Percentiles rank a stretch among this genome's conserved stretches.
Evolutionary conservation across 2,888 invertebrate genomes (phyloP).

Genomic region (Mythimna pallens): DNA sequence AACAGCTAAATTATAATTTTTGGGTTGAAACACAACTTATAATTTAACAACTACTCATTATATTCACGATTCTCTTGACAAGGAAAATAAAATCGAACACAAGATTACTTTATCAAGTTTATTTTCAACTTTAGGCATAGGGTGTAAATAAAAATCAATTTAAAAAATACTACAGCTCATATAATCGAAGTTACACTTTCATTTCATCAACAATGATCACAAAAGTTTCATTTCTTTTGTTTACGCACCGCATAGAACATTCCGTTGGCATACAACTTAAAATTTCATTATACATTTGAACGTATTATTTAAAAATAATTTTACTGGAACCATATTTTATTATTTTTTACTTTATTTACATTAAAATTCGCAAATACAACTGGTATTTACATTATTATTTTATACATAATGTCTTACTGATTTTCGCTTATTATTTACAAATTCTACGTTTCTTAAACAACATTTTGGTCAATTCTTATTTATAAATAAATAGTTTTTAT

Average conservation of each 20-base stretch:
- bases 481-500: constrained; percentile 77
- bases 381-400: constrained; percentile 83
- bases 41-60: not conserved
- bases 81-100: constrained; percentile 33
- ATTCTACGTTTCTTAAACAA: constrained; percentile 83
- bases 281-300: constrained; percentile 80
- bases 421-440: constrained; percentile 80
- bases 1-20: no score
- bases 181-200: constrained; percentile 90
- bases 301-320: constrained; percentile 84
- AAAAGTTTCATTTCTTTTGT: constrained; percentile 84
- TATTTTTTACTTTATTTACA: constrained; percentile 81
- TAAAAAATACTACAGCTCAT: constrained; percentile 90
- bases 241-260: constrained; percentile 88
- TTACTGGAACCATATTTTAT: constrained; percentile 82
- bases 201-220: constrained; percentile 90
- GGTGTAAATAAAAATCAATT: constrained; percentile 76
- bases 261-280: constrained; percentile 85
- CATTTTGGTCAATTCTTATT: constrained; percentile 89
- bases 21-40: not conserved
- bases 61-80: not conserved
- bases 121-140: constrained; percentile 53
- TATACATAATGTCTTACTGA: constrained; percentile 80
- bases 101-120: constrained; percentile 44
- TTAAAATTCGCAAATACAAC: constrained; percentile 88